phyloP scores from a whole-genome alignment of 2,888 invertebrate species.

The Nymphalis urticae region DNA sequence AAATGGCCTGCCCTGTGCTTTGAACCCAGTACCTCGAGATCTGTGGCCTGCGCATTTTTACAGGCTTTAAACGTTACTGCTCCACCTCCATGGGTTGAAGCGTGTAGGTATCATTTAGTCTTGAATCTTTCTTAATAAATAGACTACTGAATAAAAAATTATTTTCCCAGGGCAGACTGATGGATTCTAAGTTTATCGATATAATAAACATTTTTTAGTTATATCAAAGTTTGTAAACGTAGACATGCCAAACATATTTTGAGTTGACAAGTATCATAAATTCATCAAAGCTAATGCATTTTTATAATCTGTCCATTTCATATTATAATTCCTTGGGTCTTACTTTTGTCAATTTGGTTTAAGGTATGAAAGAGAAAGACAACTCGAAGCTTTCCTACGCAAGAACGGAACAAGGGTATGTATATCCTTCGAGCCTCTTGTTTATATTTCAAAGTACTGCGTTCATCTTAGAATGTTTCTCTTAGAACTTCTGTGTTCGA shows the following conservation, averaged over 20 bases:
- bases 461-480: not conserved
- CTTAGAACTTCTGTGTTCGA: too few relatives aligned
- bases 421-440: constrained; percentile 1
- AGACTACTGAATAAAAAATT: too few relatives aligned
- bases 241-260: not conserved
- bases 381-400: constrained; percentile 6
- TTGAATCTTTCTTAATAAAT: too few relatives aligned
- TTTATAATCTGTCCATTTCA: not conserved
- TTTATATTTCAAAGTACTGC: not conserved
- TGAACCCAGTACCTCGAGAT: too few relatives aligned
- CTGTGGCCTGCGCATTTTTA: too few relatives aligned
- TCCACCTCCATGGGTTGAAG: too few relatives aligned
- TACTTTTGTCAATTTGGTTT: not conserved
- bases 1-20: too few relatives aligned
- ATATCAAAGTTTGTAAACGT: not conserved
- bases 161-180: too few relatives aligned
- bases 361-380: not conserved
- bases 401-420: not conserved
- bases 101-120: too few relatives aligned
- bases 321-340: not conserved
- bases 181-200: too few relatives aligned
- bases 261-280: not conserved
- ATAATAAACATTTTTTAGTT: too few relatives aligned
- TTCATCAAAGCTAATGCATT: not conserved
- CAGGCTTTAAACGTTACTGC: too few relatives aligned